Base-by-base conservation (phyloP, 1,140 invertebrate species). In the Tigriopus japonicus region DNA sequence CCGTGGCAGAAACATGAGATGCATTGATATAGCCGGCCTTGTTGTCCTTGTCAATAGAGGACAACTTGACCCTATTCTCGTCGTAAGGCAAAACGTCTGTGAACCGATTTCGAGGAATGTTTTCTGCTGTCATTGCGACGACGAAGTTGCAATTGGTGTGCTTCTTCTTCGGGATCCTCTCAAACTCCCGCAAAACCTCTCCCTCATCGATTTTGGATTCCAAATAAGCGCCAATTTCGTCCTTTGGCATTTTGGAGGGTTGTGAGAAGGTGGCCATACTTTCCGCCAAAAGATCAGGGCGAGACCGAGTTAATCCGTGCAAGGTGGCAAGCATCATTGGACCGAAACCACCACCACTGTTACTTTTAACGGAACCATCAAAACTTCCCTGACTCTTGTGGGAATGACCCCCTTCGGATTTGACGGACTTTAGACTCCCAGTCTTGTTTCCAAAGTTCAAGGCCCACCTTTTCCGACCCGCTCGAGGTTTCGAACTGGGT, bases 1-100 rank as follows among this genome's bases (percentile, higher is more conserved):
- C 81, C 21, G 80, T 83, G 63, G 81, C 81, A 54, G 81, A 84
- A 60, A 92, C 80, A 67, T 89, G 84, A 9, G 86, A 90, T 3
- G 87, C 87, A 75, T 93, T 92, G 49, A 92, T 85, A 66, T 92
- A 92, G 7, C 88, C 89, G 67, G 78, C 78, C 54, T 81, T 80
- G 73, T 92, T 92, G 60, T 81, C 78, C 69, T 82, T 82, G 1
- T 79, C 78, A n/a, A 17, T 9, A 5, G 87, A 83, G 19, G 78
- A 79, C 3, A 93, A 70, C 53, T 82, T 74, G 35, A 92, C 82
- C 42, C 87, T 69, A 68, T 88, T 90, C 65, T 87, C 83, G 69
- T 92, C 88, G 70, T 92, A 92, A 1, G 89, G 89, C 41, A 91
- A 71, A 42, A 89, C 82, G 65, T 85, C 81, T 69, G 78, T 77